Evolutionary conservation across 2,888 invertebrate species (phyloP), one percentile per base, ranked within the genome.

Genomic region (Ypsolopha scabrella): DNA sequence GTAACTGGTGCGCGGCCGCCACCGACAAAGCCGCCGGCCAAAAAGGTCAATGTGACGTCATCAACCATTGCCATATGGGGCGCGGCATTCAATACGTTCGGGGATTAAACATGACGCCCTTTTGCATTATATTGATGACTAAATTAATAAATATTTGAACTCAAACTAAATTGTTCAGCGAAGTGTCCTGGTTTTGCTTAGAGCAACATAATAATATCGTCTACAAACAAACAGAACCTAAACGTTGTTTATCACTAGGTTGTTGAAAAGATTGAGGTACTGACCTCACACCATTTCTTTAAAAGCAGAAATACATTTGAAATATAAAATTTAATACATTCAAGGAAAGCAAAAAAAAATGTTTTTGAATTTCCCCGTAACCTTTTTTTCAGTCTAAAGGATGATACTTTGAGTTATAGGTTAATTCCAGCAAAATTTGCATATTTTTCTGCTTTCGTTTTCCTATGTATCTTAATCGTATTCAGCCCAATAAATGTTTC

Each of bases 11-110:
- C 65, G 60, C 65, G 60, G 63, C 62, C 62, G 72, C 68, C 64
- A 68, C 67, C 65, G 68, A 69, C 72, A 63, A 66, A 74, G 24
- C 13, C 48, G 68, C 70, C 69, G 74, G 79, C 80, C 81, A 77
- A 83, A 85, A 85, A 83, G 86, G 83, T 83, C 82, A 79, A 73
- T 60, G 75, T 85, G 85, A 85, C 85, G 85, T 83, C 83, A 85
- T 61, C 47, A 36, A 6, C 47, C 37, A 11, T 37, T 59, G 68
- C 75, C 80, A 81, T 80, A 83, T 80, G 81, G 76, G 73, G 75
- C 75, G 75, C 67, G 24, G 24, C 24, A 24, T 24, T 3, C 24
- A 24, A 24, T 24, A 24, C 24, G 24, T 24, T 24, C 24, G 24
- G 2, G 4, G 24, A 24, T 24, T 24, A 24, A 24, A 24, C 69